Percentiles rank a stretch among this genome's conserved stretches.
Conservation (phyloP, 2,888 invertebrate species). For the Drosophila longiperda region DNA sequence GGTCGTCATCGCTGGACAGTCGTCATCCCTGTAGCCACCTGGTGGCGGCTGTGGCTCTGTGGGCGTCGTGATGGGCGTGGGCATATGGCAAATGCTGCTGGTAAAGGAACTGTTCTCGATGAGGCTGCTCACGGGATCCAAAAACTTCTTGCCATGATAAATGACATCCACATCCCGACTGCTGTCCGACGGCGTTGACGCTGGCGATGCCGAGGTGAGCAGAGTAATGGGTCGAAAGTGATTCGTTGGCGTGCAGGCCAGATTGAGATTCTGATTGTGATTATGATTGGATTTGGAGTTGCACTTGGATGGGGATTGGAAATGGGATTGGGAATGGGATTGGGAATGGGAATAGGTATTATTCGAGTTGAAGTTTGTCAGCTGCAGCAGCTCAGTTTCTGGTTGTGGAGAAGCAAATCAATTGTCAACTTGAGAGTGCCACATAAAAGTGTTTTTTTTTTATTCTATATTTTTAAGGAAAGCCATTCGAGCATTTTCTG, state of each 20-base stretch:
- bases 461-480: background rate
- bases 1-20: slow-evolving; percentile 70
- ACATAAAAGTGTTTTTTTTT: too few relatives aligned
- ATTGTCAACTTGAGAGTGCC: background rate
- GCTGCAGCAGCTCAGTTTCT: slow-evolving; percentile 69
- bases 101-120: slow-evolving; percentile 73
- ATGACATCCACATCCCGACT: slow-evolving; percentile 52
- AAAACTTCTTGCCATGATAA: slow-evolving; percentile 81
- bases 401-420: background rate
- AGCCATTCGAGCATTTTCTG: slow-evolving; percentile 36
- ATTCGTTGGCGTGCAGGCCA: slow-evolving; percentile 43
- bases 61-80: slow-evolving; percentile 68
- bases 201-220: slow-evolving; percentile 15
- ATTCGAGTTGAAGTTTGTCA: slow-evolving; percentile 35
- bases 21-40: slow-evolving; percentile 49
- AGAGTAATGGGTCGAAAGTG: slow-evolving; percentile 68
- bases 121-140: slow-evolving; percentile 74
- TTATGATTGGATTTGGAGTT: slow-evolving; percentile 23
- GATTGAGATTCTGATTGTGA: slow-evolving; percentile 15
- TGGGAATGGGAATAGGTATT: slow-evolving; percentile 14
- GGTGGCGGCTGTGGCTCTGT: slow-evolving; percentile 28
- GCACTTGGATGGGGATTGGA: slow-evolving; percentile 3
- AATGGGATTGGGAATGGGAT: slow-evolving; percentile 12
- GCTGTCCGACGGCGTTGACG: slow-evolving; percentile 8
- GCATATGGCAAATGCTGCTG: slow-evolving; percentile 65